phyloP scores from a whole-genome alignment of 2,888 invertebrate genomes.

The Mimas tiliae region DNA sequence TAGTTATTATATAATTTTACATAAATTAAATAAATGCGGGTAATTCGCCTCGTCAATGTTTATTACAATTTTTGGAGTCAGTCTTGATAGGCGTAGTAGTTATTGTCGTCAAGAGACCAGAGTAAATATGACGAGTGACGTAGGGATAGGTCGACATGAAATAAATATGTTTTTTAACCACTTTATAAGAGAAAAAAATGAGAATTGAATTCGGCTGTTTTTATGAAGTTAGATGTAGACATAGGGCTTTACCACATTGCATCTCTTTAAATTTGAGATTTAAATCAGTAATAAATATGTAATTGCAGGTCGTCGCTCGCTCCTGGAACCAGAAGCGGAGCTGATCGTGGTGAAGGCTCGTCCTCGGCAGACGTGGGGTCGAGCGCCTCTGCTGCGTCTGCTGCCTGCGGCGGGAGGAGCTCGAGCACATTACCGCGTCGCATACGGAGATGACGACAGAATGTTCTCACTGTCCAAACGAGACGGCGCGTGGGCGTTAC shows the following conservation, averaged over 20 bases:
- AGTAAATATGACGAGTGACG: too few relatives aligned
- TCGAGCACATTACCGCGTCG: slow-evolving; percentile 70
- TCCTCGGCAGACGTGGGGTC: slow-evolving; percentile 69
- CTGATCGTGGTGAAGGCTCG: slow-evolving; percentile 64
- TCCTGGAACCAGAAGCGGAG: slow-evolving; percentile 69
- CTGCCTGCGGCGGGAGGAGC: slow-evolving; percentile 66
- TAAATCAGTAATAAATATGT: not conserved
- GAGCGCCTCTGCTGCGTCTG: slow-evolving; percentile 69
- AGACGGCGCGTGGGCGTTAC: slow-evolving; percentile 71
- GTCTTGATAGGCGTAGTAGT: too few relatives aligned
- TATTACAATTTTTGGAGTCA: too few relatives aligned
- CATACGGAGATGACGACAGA: slow-evolving; percentile 62
- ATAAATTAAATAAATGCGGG: not conserved
- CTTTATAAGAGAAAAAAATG: too few relatives aligned
- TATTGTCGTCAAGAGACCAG: too few relatives aligned
- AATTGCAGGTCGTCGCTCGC: slow-evolving; percentile 66
- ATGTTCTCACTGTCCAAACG: slow-evolving; percentile 68
- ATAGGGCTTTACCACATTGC: too few relatives aligned
- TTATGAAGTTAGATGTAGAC: too few relatives aligned
- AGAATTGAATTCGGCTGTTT: too few relatives aligned
- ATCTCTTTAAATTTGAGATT: too few relatives aligned
- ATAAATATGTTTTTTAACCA: too few relatives aligned
- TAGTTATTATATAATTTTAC: not conserved
- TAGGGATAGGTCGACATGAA: too few relatives aligned
- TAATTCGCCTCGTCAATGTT: too few relatives aligned